Evolutionary conservation across 2,797 vertebrate genomes (phyloP), one percentile per base, ranked within the genome.

Genomic region (Acanthiza pusilla): DNA sequence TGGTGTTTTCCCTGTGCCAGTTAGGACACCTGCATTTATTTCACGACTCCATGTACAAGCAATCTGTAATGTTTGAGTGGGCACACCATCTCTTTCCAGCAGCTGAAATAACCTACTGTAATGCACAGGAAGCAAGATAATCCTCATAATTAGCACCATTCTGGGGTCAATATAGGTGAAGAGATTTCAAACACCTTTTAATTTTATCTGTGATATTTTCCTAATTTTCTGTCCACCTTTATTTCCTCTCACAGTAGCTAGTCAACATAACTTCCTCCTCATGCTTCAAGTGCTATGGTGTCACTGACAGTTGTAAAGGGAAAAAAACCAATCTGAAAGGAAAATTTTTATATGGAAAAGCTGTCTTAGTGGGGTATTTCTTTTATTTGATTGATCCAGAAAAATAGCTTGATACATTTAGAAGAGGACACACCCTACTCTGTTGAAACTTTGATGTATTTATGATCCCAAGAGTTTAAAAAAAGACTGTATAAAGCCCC

Each of bases 91-190:
- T 88, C 72, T 67, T 80, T 88, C 85, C 84, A 94, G 68, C 88
- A 96, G 89, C 62, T 89, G 94, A 91, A 57, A 27, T 53, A 86
- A 83, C 62, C 67, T 81, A 63, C 89, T 95, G 90, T 93, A 96
- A 81, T 34, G 25, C 48, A 68, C 73, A 86, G 92, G 79, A 97
- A 91, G 55, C 67, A 57, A 89, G 86, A 61, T 96, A 97, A 96
- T 97, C 70, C 85, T 90, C 80, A 87, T 89, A 94, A 97, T 96
- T 96, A 96, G 34, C 84, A 90, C 50, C 71, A 58, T 95, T 91
- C 91, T 86, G 57, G 27, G 82, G 73, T 94, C 94, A 91, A 16
- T 40, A 34, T 38, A 74, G 91, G 91, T 80, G 63, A 97, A 88
- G 65, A 93, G 58, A 36, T 78, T 88, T 85, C 32, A 78, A 79